Evolutionary conservation across 2,797 vertebrate genomes (phyloP), one percentile per base, ranked within the genome.

Genomic region (Centroberyx gerrardi): DNA sequence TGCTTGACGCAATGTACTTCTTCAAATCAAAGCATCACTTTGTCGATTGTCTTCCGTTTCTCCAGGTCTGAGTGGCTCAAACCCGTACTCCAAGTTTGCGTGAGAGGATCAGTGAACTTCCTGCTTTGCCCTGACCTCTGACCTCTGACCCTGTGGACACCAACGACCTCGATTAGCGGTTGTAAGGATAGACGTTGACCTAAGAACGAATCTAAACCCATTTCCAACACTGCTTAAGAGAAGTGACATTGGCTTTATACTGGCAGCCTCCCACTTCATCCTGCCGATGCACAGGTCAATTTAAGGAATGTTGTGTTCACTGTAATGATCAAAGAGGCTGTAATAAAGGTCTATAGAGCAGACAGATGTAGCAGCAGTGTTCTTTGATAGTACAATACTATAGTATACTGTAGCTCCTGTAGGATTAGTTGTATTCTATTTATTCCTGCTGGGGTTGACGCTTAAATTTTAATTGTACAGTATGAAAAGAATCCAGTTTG

Each of bases 11-110:
- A 48, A 2, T 49, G 6, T 54, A 3, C 29, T 38, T 1, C 44
- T 38, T 70, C 29, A 44, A 60, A 65, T 65, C 7, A 46, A 8
- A 62, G 31, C 29, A 48, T 27, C 38, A 1, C 31, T 44, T 67
- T 17, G n/a, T 15, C 61, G 40, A 49, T 33, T 80, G 3, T 78
- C 61, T 60, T 48, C 18, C 68, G 72, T 79, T 65, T 84, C 61
- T 92, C 28, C 76, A 99, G 98, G 98, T 83, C 92, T 99, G 62
- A 96, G 94, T 87, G 97, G 96, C 72, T 95, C 95, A 68, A 99
- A 98, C 80, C 96, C 96, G 0, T 99, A 99, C 10, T 95, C 97
- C 54, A 96, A 92, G 90, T 99, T 99, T 87, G 71, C 83, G 46
- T 92, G 80, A 93, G 76, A 56, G n/a, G 31, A 80, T 67, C 59